Base-by-base conservation (phyloP, 2,888 invertebrate genomes). In the Rhopalosiphum nymphaeae region DNA sequence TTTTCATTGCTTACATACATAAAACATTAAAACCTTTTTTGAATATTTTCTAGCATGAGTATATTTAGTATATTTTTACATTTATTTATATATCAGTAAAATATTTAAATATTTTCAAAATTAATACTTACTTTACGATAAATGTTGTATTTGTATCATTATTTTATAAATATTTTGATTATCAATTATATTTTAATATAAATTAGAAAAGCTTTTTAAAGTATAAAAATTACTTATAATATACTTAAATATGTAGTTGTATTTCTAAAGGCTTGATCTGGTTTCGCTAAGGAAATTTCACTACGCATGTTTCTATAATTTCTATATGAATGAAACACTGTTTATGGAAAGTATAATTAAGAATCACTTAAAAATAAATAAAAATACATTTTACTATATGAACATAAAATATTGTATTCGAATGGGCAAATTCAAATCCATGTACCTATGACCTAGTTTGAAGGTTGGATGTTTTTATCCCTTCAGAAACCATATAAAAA, bases 391-490 rank as follows among this genome's bases (percentile, higher is more conserved):
- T 46, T 29, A 46, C 9, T 86, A 86, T 29, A 86, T 0, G 0
- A 57, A 13, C 42, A 91, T 44, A 42, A 36, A 57, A 86, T 57
- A 57, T 86, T 86, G 25, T 86, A 86, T 86, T 86, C 46, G 7
- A 86, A 57, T 46, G n/a, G 13, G 7, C 57, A 25, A 86, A 86
- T 91, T 91, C 26, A 42, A 44, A 42, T 56, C 10, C 29, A 53
- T 7, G 44, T 78, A 36, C 36, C 46, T 86, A 61, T 61, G 92
- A 87, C 86, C 92, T 87, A 92, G 26, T 92, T 86, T 36, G 13
- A 61, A 46, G 29, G 3, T 86, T 61, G 3, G n/a, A 25, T 13
- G 21, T 57, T 29, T 21, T 46, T 57, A 16, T 53, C 5, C 57
- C 29, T 44, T 57, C 11, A 25, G 21, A 85, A 53, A 86, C 57